phyloP scores from a whole-genome alignment of 2,888 invertebrate genomes.

The Callinectes sapidus region DNA sequence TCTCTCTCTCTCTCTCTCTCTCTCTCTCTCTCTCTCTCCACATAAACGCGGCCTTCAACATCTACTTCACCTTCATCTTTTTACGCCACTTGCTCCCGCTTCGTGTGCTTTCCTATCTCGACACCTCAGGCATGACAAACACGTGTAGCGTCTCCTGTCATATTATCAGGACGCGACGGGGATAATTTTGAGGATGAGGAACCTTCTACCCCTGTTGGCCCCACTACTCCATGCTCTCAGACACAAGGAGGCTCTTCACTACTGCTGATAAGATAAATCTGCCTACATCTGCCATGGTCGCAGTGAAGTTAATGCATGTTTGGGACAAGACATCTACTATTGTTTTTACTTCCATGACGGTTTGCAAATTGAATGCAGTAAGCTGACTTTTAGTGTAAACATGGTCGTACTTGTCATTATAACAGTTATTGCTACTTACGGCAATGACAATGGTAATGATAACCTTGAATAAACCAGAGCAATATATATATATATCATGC shows the following conservation, averaged over 20 bases:
- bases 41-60: background rate
- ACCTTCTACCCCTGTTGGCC: background rate
- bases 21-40: too few species aligned
- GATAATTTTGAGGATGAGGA: background rate
- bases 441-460: background rate
- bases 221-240: background rate
- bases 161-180: background rate
- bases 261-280: background rate
- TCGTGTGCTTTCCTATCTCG: background rate
- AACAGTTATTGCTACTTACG: background rate
- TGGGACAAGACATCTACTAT: background rate
- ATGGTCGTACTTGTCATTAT: background rate
- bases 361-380: background rate
- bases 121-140: background rate
- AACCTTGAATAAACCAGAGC: background rate
- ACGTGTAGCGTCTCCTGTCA: background rate
- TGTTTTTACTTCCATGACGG: background rate
- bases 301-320: background rate
- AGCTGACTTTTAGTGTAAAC: background rate
- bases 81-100: background rate
- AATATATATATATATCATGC: background rate
- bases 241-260: background rate
- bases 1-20: too few species aligned
- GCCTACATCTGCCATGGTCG: background rate
- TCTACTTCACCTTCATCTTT: background rate